Evolutionary conservation across 2,113 vertebrate genomes (phyloP).

Genomic region (Crotalus helleri): DNA sequence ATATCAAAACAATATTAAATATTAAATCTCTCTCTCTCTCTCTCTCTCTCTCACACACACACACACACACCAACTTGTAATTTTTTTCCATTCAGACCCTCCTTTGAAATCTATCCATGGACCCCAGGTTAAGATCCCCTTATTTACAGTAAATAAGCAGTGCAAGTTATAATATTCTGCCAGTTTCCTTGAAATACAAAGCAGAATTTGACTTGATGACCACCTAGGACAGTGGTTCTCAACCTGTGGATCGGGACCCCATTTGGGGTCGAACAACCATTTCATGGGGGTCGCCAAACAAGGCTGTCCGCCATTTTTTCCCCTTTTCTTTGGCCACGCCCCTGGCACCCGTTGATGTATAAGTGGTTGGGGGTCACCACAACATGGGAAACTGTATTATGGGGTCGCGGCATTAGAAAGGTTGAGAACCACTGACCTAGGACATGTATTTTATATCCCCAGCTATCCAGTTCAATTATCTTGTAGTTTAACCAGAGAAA

Average conservation of each 20-base stretch:
- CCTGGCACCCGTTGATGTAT: too few relatives aligned
- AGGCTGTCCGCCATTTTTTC: too few relatives aligned
- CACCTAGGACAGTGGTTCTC: background rate
- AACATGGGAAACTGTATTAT: too few relatives aligned
- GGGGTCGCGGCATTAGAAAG: too few relatives aligned
- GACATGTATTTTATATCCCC: background rate
- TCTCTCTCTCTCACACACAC: background rate
- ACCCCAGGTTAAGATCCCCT: background rate
- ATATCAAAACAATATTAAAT: background rate
- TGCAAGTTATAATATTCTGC: accelerated
- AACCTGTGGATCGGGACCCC: too few relatives aligned
- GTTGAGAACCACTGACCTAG: background rate
- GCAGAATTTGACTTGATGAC: background rate
- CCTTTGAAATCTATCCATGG: background rate
- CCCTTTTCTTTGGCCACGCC: too few relatives aligned
- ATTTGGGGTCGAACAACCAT: too few relatives aligned
- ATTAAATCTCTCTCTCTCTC: background rate
- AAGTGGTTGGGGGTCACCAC: too few relatives aligned
- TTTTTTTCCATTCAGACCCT: background rate
- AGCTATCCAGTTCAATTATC: slow-evolving; percentile 21
- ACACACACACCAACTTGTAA: background rate
- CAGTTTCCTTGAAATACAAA: background rate
- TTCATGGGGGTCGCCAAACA: too few relatives aligned
- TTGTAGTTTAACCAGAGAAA: slow-evolving; percentile 29
- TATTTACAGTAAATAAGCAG: background rate